These are phyloP conservation scores for Pedionomus torquatus DNA, from an alignment of 2,113 vertebrate genomes.

Conservation along the genomic window DNA sequence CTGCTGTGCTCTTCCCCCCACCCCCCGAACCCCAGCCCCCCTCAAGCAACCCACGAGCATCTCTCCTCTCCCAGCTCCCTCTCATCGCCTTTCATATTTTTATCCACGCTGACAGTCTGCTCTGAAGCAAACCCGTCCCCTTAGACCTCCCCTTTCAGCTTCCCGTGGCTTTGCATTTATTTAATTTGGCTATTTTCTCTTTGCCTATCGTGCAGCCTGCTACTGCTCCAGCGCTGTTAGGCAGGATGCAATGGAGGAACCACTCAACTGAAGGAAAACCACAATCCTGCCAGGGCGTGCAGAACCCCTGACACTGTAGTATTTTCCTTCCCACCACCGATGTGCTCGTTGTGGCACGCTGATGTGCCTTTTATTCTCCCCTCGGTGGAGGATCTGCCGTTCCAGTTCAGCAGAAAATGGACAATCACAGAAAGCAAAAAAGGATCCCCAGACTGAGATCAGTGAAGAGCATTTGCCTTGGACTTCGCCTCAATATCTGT, in stretches of 20 bases:
- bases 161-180: background rate
- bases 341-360: background rate
- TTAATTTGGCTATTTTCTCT: background rate
- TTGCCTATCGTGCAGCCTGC: background rate
- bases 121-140: background rate
- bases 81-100: background rate
- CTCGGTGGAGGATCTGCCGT: background rate
- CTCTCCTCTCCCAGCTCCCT: background rate
- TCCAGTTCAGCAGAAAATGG: background rate
- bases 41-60: background rate
- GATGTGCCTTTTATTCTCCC: background rate
- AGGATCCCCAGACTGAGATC: background rate
- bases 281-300: background rate
- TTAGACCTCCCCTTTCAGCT: background rate
- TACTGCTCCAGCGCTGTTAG: background rate
- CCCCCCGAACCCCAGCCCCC: background rate
- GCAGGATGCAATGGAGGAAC: background rate
- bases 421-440: background rate
- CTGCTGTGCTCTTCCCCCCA: background rate
- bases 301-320: background rate
- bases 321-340: background rate
- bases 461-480: background rate
- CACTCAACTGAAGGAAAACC: background rate
- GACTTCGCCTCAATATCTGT: background rate
- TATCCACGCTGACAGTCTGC: background rate